Conservation (phyloP, 2,113 vertebrate genomes). For the Phyllopteryx taeniolatus region DNA sequence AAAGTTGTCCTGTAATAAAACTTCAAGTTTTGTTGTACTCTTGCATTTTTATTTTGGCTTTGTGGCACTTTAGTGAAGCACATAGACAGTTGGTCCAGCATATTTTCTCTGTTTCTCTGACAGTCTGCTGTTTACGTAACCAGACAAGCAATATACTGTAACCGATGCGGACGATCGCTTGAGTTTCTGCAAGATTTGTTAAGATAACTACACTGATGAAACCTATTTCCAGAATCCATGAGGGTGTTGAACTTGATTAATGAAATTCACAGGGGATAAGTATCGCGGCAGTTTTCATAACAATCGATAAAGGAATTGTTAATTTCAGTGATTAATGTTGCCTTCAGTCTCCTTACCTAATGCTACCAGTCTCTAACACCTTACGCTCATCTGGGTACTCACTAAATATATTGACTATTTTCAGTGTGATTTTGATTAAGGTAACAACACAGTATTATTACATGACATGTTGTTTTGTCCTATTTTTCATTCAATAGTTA, state of each 20-base stretch:
- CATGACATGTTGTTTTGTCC: no score
- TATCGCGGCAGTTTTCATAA: slow-evolving; percentile 35
- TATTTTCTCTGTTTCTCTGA: slow-evolving; percentile 15
- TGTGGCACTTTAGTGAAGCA: slow-evolving; percentile 8
- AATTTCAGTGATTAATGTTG: slow-evolving; percentile 59
- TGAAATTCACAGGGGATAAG: slow-evolving; percentile 38
- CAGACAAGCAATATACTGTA: background rate
- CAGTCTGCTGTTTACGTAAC: slow-evolving; percentile 20
- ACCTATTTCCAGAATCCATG: slow-evolving; percentile 22
- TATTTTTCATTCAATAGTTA: no score
- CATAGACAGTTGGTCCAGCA: slow-evolving; percentile 1
- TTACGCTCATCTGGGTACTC: slow-evolving; percentile 29
- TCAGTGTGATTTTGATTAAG: no score
- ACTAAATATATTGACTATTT: no score
- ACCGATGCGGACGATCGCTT: background rate
- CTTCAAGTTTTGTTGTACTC: slow-evolving; percentile 1
- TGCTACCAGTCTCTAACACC: slow-evolving; percentile 29
- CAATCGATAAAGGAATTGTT: slow-evolving; percentile 54
- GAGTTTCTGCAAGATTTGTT: slow-evolving; percentile 10
- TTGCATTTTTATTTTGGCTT: slow-evolving; percentile 13
- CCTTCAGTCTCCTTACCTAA: slow-evolving; percentile 41
- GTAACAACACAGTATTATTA: no score
- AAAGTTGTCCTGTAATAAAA: background rate
- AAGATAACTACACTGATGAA: slow-evolving; percentile 10
- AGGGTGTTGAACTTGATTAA: slow-evolving; percentile 36